Conservation (phyloP, 1,140 invertebrate genomes). For the Leptinotarsa lineolata region DNA sequence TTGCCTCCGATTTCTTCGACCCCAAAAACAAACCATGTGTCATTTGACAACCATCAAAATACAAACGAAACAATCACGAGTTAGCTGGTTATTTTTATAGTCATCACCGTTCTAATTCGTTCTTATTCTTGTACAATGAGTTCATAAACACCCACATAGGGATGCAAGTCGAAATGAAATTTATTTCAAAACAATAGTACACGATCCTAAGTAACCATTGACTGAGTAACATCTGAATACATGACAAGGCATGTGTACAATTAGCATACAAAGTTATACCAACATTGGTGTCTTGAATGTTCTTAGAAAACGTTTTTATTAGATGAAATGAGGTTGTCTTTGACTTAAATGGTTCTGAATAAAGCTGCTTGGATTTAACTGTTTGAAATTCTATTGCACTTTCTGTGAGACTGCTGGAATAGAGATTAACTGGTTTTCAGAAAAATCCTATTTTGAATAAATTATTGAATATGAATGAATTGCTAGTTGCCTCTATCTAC, state of each 20-base stretch:
- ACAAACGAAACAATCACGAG: constrained; percentile 11
- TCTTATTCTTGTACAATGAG: constrained; percentile 47
- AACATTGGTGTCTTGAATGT: constrained; percentile 37
- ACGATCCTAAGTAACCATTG: constrained; percentile 54
- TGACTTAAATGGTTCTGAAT: constrained; percentile 18
- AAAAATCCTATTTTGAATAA: no score
- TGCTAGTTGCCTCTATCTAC: no score
- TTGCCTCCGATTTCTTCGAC: not conserved
- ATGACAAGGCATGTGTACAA: constrained; percentile 54
- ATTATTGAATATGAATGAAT: no score
- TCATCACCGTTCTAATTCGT: constrained; percentile 13
- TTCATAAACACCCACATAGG: constrained; percentile 48
- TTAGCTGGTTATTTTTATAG: constrained; percentile 12
- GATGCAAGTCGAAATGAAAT: constrained; percentile 49
- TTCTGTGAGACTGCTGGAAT: not conserved
- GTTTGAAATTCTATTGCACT: not conserved
- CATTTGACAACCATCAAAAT: constrained; percentile 12
- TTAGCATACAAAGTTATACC: constrained; percentile 54
- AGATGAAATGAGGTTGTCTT: constrained; percentile 18
- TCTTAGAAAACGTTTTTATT: constrained; percentile 33
- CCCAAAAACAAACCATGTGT: not conserved
- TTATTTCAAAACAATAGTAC: constrained; percentile 56
- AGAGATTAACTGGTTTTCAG: not conserved
- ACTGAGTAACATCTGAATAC: constrained; percentile 52
- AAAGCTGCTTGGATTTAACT: not conserved